Conservation (phyloP, 2,888 invertebrate species). For the Ernsta delagoae region DNA sequence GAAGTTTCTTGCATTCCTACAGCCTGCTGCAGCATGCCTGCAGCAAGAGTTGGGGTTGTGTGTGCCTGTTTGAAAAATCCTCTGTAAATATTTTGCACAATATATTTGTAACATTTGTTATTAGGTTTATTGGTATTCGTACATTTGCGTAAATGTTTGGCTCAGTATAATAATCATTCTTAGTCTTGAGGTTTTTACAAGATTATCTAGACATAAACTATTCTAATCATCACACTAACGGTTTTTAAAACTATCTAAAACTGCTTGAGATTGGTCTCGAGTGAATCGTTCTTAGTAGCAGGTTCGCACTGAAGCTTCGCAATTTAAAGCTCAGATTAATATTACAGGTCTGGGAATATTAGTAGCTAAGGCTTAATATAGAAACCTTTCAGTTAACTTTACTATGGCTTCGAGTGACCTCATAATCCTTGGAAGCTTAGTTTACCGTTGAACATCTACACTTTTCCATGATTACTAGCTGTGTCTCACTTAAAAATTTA, state of each 20-base stretch:
- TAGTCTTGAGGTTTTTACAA: too few relatives aligned
- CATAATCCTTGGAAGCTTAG: constrained; percentile 1
- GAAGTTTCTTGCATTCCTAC: constrained; percentile 21
- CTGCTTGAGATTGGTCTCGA: too few relatives aligned
- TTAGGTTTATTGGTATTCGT: background rate
- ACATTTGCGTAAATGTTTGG: background rate
- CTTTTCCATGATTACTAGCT: background rate
- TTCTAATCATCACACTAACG: too few relatives aligned
- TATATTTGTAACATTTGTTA: background rate
- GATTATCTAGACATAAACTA: too few relatives aligned
- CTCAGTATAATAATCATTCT: background rate
- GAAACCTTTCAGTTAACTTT: constrained; percentile 13
- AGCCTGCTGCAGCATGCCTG: too few relatives aligned
- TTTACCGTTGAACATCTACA: background rate
- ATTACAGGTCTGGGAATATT: too few relatives aligned
- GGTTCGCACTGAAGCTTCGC: too few relatives aligned
- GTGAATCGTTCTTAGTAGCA: too few relatives aligned
- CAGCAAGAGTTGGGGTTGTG: background rate
- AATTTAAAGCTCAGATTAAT: too few relatives aligned
- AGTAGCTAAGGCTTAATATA: background rate
- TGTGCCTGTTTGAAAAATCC: background rate
- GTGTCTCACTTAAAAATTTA: too few relatives aligned
- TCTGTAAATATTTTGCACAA: too few relatives aligned
- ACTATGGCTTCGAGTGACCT: background rate
- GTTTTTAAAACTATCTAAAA: too few relatives aligned